Base-by-base conservation (phyloP, 2,888 invertebrate species). In the Torymus auratus region DNA sequence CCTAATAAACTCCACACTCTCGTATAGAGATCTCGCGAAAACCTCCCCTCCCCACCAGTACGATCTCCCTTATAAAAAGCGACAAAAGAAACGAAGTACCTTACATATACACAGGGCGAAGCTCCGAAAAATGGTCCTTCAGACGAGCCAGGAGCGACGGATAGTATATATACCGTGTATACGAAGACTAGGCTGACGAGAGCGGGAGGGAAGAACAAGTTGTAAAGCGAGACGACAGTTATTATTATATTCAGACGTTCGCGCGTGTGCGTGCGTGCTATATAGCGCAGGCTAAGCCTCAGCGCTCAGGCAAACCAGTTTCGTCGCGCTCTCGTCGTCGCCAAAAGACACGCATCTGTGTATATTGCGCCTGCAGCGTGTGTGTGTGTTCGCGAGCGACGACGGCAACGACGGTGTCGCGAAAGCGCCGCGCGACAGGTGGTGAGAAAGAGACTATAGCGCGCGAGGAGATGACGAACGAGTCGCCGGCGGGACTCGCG, bases 161-260 rank as follows among this genome's bases (percentile, higher is more conserved):
- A 41, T 7, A 41, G 41, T 41, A 5, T 20, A 20, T 41, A 5
- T 20, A 20, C 20, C 20, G 20, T 41, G 7, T 7, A 7, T 7
- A 41, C 7, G 7, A 7, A 41, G 41, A 41, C 41, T 41, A 41
- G 41, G 41, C 41, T 7, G 41, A 7, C 41, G 41, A 41, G 41
- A 58, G 52, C 28, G 53, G 74, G 23, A 52, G 71, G 15, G 56
- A 71, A 81, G 82, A 84, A 84, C 83, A 83, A 83, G 83, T 81
- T 84, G 85, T 85, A 85, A 85, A 84, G 84, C 77, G 85, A 85
- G 84, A 85, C 84, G 84, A 76, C 82, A 84, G 84, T 83, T 78
- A 83, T 85, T 85, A 85, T 85, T 84, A 84, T 84, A 83, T 81
- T 58, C 69, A 56, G 58, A 53, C 67, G 69, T 50, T 69, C 15